A percentile compares a stretch with the other conserved stretches of the same genome.
These are phyloP conservation scores for Tiliqua scincoides DNA, from an alignment of 2,113 vertebrate genomes.

Conservation along the genomic window DNA sequence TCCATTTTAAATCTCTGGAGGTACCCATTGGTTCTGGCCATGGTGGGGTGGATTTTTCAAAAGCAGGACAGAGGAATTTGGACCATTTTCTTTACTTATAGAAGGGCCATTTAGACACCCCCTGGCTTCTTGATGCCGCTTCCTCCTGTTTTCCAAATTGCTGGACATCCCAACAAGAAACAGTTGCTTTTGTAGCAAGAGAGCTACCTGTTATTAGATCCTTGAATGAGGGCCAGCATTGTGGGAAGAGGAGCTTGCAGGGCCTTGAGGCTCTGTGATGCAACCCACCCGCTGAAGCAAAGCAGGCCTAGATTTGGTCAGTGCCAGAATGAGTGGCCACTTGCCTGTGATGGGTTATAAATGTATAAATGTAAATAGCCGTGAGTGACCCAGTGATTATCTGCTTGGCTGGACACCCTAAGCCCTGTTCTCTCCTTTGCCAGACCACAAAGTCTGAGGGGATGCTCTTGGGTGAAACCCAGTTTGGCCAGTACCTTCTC, in stretches of 20 bases:
- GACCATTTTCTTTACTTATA: background rate
- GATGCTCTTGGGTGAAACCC: background rate
- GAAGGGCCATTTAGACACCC: background rate
- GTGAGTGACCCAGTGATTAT: no score
- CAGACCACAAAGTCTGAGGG: background rate
- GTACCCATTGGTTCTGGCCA: background rate
- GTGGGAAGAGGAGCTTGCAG: background rate
- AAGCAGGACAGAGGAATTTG: background rate
- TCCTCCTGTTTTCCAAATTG: background rate
- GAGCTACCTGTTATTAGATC: background rate
- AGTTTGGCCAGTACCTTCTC: constrained; percentile 5
- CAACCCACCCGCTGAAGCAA: no score
- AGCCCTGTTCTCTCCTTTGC: constrained; percentile 2
- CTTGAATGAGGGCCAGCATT: background rate
- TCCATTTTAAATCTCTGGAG: background rate
- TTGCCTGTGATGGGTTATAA: no score
- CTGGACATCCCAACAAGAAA: background rate
- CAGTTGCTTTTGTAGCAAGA: background rate
- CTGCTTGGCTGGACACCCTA: background rate
- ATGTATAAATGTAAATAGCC: no score
- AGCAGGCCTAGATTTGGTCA: no score
- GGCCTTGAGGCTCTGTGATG: background rate
- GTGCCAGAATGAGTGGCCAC: no score
- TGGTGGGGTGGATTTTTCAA: background rate
- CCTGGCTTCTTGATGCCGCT: background rate